Evolutionary conservation across 2,113 vertebrate species (phyloP).

Genomic region (Forbesichthys agassizii): DNA sequence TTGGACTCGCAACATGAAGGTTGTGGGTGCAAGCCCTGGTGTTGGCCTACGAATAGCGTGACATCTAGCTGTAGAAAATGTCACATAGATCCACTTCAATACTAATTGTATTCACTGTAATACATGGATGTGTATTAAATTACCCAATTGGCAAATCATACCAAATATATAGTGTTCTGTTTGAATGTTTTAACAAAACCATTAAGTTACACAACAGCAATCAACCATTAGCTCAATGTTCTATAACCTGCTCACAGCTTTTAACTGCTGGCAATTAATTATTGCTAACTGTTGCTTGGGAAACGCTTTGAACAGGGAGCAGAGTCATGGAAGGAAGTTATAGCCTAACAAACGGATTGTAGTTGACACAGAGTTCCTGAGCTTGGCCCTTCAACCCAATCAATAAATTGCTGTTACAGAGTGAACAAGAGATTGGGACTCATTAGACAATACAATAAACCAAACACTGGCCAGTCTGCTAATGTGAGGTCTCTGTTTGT

Average conservation of each 20-base stretch:
- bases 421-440: conserved; percentile 49
- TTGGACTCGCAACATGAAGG: too few species aligned
- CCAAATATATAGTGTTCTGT: too few species aligned
- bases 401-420: conserved; percentile 63
- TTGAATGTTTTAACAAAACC: too few species aligned
- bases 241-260: conserved; percentile 4
- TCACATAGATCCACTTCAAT: too few species aligned
- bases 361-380: conserved; percentile 58
- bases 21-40: too few species aligned
- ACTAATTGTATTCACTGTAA: too few species aligned
- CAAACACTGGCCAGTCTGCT: conserved; percentile 60
- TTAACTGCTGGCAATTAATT: conserved; percentile 23
- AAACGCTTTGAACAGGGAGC: conserved; percentile 50
- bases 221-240: too few species aligned
- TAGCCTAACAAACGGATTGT: conserved; percentile 53
- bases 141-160: too few species aligned
- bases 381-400: conserved; percentile 50
- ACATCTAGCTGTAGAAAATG: too few species aligned
- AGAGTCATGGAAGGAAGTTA: conserved; percentile 35
- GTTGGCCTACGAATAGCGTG: too few species aligned
- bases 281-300: conserved; percentile 46
- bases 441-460: conserved; percentile 63
- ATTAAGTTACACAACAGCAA: too few species aligned
- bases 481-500: conserved; percentile 71
- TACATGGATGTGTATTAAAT: too few species aligned